Base-by-base conservation (phyloP, 2,113 vertebrate genomes). In the Melanotaenia duboulayi region DNA sequence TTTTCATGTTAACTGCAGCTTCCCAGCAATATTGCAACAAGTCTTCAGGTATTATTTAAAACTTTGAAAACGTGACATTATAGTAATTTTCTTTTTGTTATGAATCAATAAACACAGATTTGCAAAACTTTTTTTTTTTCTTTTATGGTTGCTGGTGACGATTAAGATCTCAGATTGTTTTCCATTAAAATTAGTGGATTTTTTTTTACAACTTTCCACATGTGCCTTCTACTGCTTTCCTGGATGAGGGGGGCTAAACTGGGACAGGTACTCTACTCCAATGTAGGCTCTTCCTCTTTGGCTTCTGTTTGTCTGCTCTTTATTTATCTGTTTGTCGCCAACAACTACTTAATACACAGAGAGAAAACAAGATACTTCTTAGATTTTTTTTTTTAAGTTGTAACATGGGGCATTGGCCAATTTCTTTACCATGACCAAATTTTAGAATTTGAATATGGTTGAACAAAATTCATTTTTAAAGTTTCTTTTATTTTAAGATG, bases 201-300 rank as follows among this genome's bases (percentile, higher is more conserved):
- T 70, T 65, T 56, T 78, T 76, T 78, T 50, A 78, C 72, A 28
- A 20, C 54, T 8, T 7, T 75, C 28, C 70, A 60, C 51, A 40
- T 64, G 88, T 91, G 87, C 88, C 85, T 89, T 90, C 74, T 72
- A 70, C 25, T 59, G 17, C 25, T 69, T 76, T 39, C 66, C 20
- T 32, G 60, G 46, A 70, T 70, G 46, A 64, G 71, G 69, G 51
- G 55, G 62, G 42, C 42, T 49, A 70, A 23, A 0, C 17, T 23
- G 69, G 71, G 80, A 58, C 2, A 4, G 44, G 54, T 70, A 23
- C 59, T 62, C 50, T 49, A n/a, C 37, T 67, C 17, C 25, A 40
- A 25, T 62, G 58, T 69, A 81, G 71, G 63, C 76, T 65, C 49
- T 76, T 60, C 4, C 12, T 14, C 40, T 16, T 42, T 42, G 2